Conservation (phyloP, 2,888 invertebrate genomes). For the Trichopoda pennipes region DNA sequence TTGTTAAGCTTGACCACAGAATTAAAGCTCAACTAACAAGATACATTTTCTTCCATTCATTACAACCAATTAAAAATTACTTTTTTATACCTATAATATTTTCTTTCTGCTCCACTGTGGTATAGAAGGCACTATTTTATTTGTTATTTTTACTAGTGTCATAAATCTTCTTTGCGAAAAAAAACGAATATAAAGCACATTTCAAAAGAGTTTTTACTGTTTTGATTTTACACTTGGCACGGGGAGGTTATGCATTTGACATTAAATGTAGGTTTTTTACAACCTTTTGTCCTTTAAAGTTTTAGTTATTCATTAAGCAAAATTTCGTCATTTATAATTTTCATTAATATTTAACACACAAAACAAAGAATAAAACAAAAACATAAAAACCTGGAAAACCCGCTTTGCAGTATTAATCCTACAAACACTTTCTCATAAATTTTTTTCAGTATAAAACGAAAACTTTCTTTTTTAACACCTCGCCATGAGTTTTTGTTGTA, state of each 20-base stretch:
- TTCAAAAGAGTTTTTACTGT: neutral
- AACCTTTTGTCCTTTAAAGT: neutral
- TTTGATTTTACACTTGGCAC: slow-evolving; percentile 5
- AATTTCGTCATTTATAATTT: slow-evolving; percentile 54
- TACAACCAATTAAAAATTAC: no score
- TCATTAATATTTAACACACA: slow-evolving; percentile 36
- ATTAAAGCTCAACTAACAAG: no score
- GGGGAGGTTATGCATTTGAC: slow-evolving; percentile 10
- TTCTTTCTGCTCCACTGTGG: no score
- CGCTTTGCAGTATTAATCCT: slow-evolving; percentile 30
- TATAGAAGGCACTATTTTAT: no score
- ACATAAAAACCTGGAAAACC: neutral
- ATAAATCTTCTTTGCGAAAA: no score
- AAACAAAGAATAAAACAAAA: neutral
- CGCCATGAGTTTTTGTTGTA: slow-evolving; percentile 3
- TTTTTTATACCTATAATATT: no score
- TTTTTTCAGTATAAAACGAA: neutral
- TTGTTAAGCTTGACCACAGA: no score
- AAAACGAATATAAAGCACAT: no score
- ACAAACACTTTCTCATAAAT: slow-evolving; percentile 6
- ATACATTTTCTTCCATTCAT: no score
- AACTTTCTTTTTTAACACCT: neutral
- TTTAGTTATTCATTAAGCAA: slow-evolving; percentile 15
- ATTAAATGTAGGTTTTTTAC: neutral
- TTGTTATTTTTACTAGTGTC: no score